Percentiles rank a stretch among this genome's conserved stretches.
phyloP scores from a whole-genome alignment of 2,888 invertebrate genomes.

The Chymomyza caudatula region DNA sequence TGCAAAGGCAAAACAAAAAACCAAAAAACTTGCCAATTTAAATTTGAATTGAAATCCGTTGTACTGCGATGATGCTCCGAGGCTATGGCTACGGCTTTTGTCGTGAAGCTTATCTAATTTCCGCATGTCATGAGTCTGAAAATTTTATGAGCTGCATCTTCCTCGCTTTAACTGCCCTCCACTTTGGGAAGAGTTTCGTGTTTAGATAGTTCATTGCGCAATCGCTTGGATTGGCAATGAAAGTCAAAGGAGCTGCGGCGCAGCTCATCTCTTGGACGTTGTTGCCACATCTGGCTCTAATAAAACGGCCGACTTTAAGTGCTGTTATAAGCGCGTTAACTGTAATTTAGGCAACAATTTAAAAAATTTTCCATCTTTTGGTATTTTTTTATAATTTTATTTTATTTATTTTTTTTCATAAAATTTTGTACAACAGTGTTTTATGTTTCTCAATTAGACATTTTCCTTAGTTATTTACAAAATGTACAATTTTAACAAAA shows the following conservation, averaged over 20 bases:
- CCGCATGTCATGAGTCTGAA: slow-evolving; percentile 59
- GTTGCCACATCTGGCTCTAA: slow-evolving; percentile 11
- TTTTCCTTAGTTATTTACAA: slow-evolving; percentile 17
- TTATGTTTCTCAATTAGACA: not conserved
- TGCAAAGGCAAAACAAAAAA: slow-evolving; percentile 8
- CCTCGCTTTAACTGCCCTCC: slow-evolving; percentile 41
- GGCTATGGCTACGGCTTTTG: too few relatives aligned
- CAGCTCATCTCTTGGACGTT: slow-evolving; percentile 4
- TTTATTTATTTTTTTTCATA: slow-evolving; percentile 21
- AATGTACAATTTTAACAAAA: slow-evolving; percentile 20
- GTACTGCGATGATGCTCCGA: not conserved
- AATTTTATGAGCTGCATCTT: slow-evolving; percentile 69
- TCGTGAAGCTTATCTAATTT: slow-evolving; percentile 67
- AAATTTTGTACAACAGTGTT: not conserved
- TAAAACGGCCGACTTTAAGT: slow-evolving; percentile 11
- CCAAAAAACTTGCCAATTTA: slow-evolving; percentile 22
- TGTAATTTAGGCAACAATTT: too few relatives aligned
- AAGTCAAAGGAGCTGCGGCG: slow-evolving; percentile 28
- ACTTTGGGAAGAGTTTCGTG: not conserved
- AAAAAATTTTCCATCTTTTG: not conserved
- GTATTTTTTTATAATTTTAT: slow-evolving; percentile 33
- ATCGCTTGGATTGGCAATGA: slow-evolving; percentile 33
- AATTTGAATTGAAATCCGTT: slow-evolving; percentile 19
- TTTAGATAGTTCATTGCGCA: slow-evolving; percentile 33
- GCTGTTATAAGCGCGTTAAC: slow-evolving; percentile 2